Percentiles rank a stretch among this genome's conserved stretches.
phyloP scores from a whole-genome alignment of 2,888 invertebrate species.

The Cephonodes hylas region DNA sequence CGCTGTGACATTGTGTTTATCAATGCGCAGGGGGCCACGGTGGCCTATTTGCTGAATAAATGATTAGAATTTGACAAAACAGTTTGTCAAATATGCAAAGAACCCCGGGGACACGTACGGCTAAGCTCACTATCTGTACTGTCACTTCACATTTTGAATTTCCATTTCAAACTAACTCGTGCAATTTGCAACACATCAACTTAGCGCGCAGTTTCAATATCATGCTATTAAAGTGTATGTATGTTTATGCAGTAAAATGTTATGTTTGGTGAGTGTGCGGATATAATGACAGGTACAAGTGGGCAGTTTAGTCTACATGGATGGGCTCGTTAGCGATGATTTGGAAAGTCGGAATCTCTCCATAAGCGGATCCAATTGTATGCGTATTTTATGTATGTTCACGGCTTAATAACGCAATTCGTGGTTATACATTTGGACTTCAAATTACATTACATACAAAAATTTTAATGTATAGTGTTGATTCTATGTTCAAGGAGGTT shows the following conservation, averaged over 20 bases:
- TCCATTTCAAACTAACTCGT: slow-evolving; percentile 49
- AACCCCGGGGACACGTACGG: slow-evolving; percentile 48
- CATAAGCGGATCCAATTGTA: no score
- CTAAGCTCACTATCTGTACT: slow-evolving; percentile 34
- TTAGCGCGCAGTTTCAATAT: slow-evolving; percentile 17
- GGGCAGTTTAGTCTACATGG: no score
- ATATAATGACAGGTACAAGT: not conserved
- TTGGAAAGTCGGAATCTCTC: no score
- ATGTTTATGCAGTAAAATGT: not conserved
- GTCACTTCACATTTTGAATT: slow-evolving; percentile 51
- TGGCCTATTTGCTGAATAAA: slow-evolving; percentile 39
- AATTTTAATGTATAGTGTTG: no score
- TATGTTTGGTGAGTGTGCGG: not conserved
- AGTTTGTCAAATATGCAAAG: slow-evolving; percentile 66
- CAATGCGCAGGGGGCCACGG: slow-evolving; percentile 19
- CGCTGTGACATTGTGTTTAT: not conserved
- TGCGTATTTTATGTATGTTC: no score
- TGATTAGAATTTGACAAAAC: slow-evolving; percentile 53
- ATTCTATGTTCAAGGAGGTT: no score
- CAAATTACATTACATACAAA: no score
- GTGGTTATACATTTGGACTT: no score
- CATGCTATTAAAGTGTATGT: not conserved
- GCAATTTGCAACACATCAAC: slow-evolving; percentile 37
- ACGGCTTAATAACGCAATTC: no score
- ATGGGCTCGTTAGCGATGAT: no score